Evolutionary conservation across 2,113 vertebrate genomes (phyloP), one percentile per base, ranked within the genome.

Genomic region (Muscicapa adusta): DNA sequence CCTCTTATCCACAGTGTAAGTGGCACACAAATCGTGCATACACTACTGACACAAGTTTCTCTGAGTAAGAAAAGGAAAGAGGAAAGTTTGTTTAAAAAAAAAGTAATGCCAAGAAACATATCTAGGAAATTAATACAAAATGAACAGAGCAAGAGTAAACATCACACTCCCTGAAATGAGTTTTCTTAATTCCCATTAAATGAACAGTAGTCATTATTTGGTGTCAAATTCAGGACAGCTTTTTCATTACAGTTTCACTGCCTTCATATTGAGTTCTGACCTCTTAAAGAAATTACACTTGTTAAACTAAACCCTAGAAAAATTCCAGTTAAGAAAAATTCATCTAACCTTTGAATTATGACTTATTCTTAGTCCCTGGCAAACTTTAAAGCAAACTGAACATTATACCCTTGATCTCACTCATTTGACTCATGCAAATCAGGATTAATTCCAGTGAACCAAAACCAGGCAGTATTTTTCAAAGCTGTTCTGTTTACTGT

Each of bases 381-480:
- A 92, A 40, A 38, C 50, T 58, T 82, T 12, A 78, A 66, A 53
- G 23, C 33, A 50, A 85, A 75, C 26, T 54, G 54, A 60, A 60
- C 25, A 47, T 50, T 74, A 80, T 23, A 68, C 6, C 40, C 18
- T 54, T 86, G 48, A 75, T 88, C 43, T 79, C 33, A 58, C 38
- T 78, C 16, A 67, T 36, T 60, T 62, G 54, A 84, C 25, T 65
- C 22, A 17, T 2, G 31, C 23, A 77, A 47, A 61, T 45, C 38
- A 45, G 36, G 29, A 82, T 80, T 63, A 60, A 61, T 31, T 89
- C 40, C 12, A 53, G 2, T 6, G 2, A 86, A 89, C 66, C 67
- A 60, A 90, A 91, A 73, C 18, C 54, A 93, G 50, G 50, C 62
- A 83, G 38, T 31, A 53, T n/a, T 91, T 93, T 85, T 48, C 71